Percentiles rank a stretch among this genome's conserved stretches.
Conservation (phyloP, 2,797 vertebrate genomes). For the Tangara arthus region DNA sequence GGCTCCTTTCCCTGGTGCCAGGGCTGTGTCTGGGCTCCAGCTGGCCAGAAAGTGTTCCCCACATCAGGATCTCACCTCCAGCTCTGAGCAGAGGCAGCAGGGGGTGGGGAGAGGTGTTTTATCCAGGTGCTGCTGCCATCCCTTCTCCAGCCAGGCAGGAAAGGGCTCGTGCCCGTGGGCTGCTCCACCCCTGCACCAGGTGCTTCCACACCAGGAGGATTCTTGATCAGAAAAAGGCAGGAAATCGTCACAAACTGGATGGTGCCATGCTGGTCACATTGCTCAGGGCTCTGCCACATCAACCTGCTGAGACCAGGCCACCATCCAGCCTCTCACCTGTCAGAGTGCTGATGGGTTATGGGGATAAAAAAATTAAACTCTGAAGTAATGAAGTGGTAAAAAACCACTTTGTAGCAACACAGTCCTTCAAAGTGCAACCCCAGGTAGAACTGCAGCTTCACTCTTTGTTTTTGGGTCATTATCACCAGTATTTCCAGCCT, state of each 20-base stretch:
- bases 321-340: neutral
- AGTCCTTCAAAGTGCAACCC: neutral
- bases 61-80: fast-evolving
- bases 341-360: neutral
- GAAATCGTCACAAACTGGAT: neutral
- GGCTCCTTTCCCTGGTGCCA: neutral
- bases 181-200: neutral
- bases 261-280: fast-evolving
- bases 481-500: neutral
- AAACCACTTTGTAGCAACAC: fast-evolving
- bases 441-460: neutral
- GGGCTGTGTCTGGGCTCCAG: neutral
- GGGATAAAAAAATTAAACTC: neutral
- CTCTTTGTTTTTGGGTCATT: neutral
- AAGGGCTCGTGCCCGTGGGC: neutral
- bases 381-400: neutral
- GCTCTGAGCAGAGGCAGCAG: neutral
- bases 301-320: neutral
- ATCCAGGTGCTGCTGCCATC: neutral
- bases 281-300: neutral
- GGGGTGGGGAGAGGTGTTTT: neutral
- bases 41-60: neutral
- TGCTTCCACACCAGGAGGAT: neutral
- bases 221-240: neutral
- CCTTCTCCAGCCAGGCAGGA: neutral